A percentile compares a stretch with the other conserved stretches of the same genome.
Evolutionary conservation across 1,140 invertebrate species (phyloP).

Genomic region (Cotesia glomerata): DNA sequence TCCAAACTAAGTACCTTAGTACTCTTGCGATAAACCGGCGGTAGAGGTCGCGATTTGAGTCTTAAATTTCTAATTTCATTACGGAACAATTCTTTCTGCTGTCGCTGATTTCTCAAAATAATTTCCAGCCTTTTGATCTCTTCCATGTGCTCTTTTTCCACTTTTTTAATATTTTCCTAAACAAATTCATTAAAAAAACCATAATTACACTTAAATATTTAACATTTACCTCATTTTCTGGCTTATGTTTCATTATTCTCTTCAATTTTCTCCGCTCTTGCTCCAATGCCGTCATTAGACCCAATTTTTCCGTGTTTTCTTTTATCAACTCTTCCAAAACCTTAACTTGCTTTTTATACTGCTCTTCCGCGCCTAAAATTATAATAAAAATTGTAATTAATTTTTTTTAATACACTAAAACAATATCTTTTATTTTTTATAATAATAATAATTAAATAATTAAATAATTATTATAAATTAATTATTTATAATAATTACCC

Average conservation of each 20-base stretch:
- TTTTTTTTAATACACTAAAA: too few relatives aligned
- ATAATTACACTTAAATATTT: too few relatives aligned
- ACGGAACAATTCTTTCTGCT: constrained; percentile 44
- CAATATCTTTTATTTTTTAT: too few relatives aligned
- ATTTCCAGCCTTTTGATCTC: constrained; percentile 42
- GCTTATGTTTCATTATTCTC: constrained; percentile 49
- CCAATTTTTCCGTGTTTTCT: constrained; percentile 67
- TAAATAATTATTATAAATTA: constrained; percentile 37
- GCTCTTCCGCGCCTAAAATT: constrained; percentile 46
- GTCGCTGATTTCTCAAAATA: constrained; percentile 43
- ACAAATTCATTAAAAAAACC: too few relatives aligned
- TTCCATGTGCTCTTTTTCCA: constrained; percentile 37
- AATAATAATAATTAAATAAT: constrained; percentile 3
- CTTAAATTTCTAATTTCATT: constrained; percentile 49
- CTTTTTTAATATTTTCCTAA: constrained; percentile 42
- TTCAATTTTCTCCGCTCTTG: constrained; percentile 64
- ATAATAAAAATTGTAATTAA: constrained; percentile 5
- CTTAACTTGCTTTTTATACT: constrained; percentile 50
- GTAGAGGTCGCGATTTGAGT: constrained; percentile 39
- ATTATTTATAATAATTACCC: constrained; percentile 30
- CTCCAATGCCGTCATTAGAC: constrained; percentile 64
- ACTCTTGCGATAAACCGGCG: constrained; percentile 26
- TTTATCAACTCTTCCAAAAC: constrained; percentile 59
- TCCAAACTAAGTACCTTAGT: neutral
- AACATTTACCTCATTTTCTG: constrained; percentile 41